A percentile compares a stretch with the other conserved stretches of the same genome.
Conservation (phyloP, 2,113 vertebrate species). For the Neodon shergylaensis region DNA sequence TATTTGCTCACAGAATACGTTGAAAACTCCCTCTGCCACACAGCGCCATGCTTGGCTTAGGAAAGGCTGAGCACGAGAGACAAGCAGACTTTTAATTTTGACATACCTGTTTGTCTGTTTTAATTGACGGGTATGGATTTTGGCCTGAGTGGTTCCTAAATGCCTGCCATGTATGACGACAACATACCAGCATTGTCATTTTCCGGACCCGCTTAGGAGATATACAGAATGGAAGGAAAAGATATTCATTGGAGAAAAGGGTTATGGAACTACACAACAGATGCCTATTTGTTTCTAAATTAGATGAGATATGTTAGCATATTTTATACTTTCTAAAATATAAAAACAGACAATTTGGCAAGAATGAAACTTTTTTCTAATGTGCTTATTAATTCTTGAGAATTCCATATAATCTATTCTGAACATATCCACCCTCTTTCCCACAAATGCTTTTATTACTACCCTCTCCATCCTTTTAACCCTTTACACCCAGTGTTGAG, state of each 20-base stretch:
- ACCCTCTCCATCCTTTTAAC: neutral
- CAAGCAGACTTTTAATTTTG: neutral
- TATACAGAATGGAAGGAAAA: neutral
- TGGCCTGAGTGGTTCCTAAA: neutral
- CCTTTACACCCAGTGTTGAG: neutral
- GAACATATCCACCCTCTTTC: neutral
- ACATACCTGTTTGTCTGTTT: neutral
- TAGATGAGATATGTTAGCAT: neutral
- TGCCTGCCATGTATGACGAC: neutral
- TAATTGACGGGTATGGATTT: neutral
- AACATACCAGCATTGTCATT: neutral
- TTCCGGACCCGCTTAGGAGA: neutral
- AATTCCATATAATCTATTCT: neutral
- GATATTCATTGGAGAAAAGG: neutral
- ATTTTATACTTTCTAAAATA: neutral
- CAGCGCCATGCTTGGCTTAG: neutral
- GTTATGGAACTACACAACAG: neutral
- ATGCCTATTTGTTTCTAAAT: neutral
- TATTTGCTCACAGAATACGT: neutral
- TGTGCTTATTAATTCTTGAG: neutral
- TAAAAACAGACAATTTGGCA: neutral
- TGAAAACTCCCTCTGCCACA: neutral
- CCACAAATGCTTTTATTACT: neutral
- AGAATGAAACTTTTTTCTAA: neutral
- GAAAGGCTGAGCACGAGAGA: neutral